Base-by-base conservation (phyloP, 1,140 invertebrate genomes). In the Pararge aegeria region DNA sequence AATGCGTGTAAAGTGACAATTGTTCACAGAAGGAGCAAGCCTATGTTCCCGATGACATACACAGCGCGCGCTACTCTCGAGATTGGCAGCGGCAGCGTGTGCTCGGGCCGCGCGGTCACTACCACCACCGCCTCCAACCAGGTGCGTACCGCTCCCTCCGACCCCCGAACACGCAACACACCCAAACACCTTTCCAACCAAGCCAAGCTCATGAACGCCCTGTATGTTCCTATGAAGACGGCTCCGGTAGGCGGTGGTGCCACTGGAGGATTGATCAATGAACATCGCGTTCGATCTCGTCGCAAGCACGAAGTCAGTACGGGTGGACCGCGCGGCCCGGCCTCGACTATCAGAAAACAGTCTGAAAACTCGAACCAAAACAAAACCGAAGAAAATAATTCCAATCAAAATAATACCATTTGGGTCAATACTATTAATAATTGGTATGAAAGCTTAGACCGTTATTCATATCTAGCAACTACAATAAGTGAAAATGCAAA, bases 41-140 rank as follows among this genome's bases (percentile, higher is more conserved):
- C 83, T 55, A 74, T 73, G 73, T 83, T 85, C 70, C 87, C 89
- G 65, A 78, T 89, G 75, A 90, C 83, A 73, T 93, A 92, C 74
- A 92, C 92, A 64, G 91, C 92, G 59, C 89, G 91, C 61, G 90
- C 92, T 13, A 92, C 92, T 20, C 80, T 91, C 64, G 90, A 91
- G 75, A 90, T 91, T 61, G 86, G 85, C 70, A 85, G 83, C 74
- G 78, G 84, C 74, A 80, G 78, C 72, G 87, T 87, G 76, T 67
- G 79, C 65, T 80, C 80, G 71, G 83, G 84, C 74, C 87, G 87
- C 81, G 84, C 87, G 68, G 80, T 84, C 77, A 88, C 87, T 77
- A 86, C 83, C 76, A 88, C 87, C 80, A 87, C 87, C 64, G 78
- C 84, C 52, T 87, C 84, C 71, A 85, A 87, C 75, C 86, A 87